Percentiles rank a stretch among this genome's conserved stretches.
phyloP scores from a whole-genome alignment of 2,797 vertebrate species.

The Anniella stebbinsi region DNA sequence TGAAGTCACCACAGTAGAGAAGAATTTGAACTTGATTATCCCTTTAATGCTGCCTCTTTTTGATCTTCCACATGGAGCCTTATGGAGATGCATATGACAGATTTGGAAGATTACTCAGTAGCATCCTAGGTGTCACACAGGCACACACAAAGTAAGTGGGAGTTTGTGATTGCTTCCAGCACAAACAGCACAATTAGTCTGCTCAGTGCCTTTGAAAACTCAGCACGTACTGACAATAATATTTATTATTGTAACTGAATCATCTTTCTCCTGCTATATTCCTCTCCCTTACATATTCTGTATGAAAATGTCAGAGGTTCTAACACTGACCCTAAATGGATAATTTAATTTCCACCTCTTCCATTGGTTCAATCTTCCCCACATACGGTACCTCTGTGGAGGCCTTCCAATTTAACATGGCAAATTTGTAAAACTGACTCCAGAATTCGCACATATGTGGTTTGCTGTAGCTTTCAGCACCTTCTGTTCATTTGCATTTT shows the following conservation, averaged over 20 bases:
- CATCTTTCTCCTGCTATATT: neutral
- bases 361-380: too few species aligned
- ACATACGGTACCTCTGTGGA: neutral
- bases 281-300: neutral
- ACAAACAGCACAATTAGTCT: neutral
- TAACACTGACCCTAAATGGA: neutral
- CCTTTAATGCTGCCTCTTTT: slow-evolving; percentile 21
- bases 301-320: neutral
- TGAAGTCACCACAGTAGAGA: neutral
- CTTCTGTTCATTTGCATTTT: slow-evolving; percentile 6
- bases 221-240: neutral
- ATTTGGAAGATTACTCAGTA: neutral
- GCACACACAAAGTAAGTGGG: neutral
- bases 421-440: neutral
- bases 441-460: slow-evolving; percentile 18
- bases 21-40: slow-evolving; percentile 6
- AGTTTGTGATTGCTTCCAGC: neutral
- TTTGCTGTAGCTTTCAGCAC: neutral
- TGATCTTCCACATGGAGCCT: neutral
- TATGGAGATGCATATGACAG: neutral
- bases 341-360: neutral
- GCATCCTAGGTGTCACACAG: neutral
- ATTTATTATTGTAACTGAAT: neutral
- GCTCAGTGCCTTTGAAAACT: neutral
- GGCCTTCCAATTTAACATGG: neutral